Base-by-base conservation (phyloP, 2,797 vertebrate species). In the Hybognathus amarus region DNA sequence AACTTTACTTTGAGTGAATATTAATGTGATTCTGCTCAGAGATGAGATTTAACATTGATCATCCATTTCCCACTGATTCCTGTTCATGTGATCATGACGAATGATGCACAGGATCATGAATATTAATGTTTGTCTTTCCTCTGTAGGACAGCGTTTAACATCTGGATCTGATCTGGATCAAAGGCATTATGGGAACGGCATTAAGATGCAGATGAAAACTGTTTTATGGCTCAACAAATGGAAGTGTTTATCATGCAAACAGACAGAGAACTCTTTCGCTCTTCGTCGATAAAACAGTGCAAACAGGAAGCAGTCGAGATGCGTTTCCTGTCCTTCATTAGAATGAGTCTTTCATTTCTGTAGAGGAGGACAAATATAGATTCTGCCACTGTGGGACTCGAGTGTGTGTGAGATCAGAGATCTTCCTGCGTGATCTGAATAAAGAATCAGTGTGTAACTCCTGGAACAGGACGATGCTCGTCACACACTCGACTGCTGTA, bases 291-390 rank as follows among this genome's bases (percentile, higher is more conserved):
- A 79, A 87, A 83, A 88, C 67, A 30, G 36, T n/a, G 78, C 64
- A 67, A 82, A 87, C 71, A 86, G 83, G 87, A 88, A 85, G 78
- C 67, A 73, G 83, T 63, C 83, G 47, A 69, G 74, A 83, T 83
- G 81, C 59, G 66, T 45, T 85, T 87, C 81, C 85, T 59, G 74
- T 88, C 64, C 86, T 75, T 38, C 24, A 79, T 59, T 67, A 77
- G 79, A 84, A 85, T 81, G 24, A 59, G 70, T 76, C 80, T 80
- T 80, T 86, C 61, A 80, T 80, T 83, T 86, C 73, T 80, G 77
- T 61, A 18, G 71, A 85, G 67, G n/a, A 82, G 67, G 36, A 82
- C 79, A 85, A 87, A 89, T 85, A 85, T 86, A 87, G 78, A 66
- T 42, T 54, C 63, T 38, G 66, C 52, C 33, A n/a, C 33, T 79